Evolutionary conservation across 1,140 invertebrate species (phyloP), one percentile per base, ranked within the genome.

Genomic region (Papilio helenus): DNA sequence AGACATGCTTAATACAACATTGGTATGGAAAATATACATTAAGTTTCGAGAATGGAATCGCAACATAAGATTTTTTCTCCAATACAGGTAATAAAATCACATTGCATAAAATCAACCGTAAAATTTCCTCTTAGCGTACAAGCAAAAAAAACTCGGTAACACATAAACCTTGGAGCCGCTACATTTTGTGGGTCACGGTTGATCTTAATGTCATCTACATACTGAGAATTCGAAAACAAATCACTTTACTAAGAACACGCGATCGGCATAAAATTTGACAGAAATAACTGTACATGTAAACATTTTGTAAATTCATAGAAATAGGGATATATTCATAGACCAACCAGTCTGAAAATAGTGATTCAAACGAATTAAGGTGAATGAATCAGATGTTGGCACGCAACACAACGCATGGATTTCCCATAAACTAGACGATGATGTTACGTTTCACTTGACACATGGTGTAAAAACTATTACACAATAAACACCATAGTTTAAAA

Each of bases 131-230:
- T 39, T 77, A 55, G 16, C 29, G 29, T 58, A 23, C 1, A 23
- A 73, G 26, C 46, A 39, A 55, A 34, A 76, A 61, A 77, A 39
- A 44, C 76, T 55, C n/a, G 39, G 20, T 12, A 61, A 20, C 55
- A 39, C 49, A 51, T n/a, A 61, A 77, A 77, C 76, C 76, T 77
- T 77, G 76, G 10, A 39, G 29, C 74, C 29, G 26, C 34, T 39
- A 77, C 61, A 68, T 68, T 74, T 46, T 74, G 29, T 77, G 55
- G 76, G 76, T 77, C 76, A 77, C 18, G 76, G 76, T 77, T 77
- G 20, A 7, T 77, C 55, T 65, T 65, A 77, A 77, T 77, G 76
- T 61, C 55, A 77, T 77, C 74, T 65, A 61, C 55, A 77, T 77
- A 65, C 55, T 77, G 55, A 77, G 76, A 77, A 61, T 34, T 29